Conservation (phyloP, 2,113 vertebrate genomes). For the Kryptolebias marmoratus region DNA sequence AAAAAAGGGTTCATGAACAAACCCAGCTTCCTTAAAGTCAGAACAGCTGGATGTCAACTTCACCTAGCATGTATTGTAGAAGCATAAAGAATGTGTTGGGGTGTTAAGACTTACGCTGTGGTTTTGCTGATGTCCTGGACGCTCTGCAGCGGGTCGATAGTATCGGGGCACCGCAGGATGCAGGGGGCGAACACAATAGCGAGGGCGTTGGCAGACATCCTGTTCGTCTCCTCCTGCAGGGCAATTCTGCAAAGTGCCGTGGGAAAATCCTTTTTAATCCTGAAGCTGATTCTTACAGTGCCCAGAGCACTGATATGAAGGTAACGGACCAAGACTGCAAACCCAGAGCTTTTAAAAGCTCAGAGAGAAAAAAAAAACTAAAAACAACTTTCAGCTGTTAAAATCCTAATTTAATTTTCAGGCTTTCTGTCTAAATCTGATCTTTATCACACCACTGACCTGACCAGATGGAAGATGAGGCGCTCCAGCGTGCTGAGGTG, state of each 20-base stretch:
- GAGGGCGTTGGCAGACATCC: conserved; percentile 97
- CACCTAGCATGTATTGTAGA: not conserved
- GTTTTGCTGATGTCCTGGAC: conserved; percentile 98
- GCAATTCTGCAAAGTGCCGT: conserved; percentile 85
- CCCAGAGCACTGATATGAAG: no score
- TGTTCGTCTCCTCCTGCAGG: conserved; percentile 95
- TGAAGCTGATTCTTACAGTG: not conserved
- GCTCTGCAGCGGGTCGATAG: conserved; percentile 92
- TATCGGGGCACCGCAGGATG: conserved; percentile 94
- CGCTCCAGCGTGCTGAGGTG: conserved; percentile 95
- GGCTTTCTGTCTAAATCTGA: not conserved
- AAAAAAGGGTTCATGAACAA: not conserved
- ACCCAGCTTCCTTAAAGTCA: not conserved
- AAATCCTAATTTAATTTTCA: not conserved
- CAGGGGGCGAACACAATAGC: conserved; percentile 99
- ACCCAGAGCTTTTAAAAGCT: no score
- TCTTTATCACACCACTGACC: conserved; percentile 75
- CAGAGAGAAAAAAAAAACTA: no score
- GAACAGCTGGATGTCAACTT: not conserved
- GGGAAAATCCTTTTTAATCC: conserved; percentile 1
- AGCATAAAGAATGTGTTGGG: not conserved
- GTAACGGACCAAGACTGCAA: no score
- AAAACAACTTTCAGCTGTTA: no score
- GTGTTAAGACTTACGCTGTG: conserved; percentile 86
- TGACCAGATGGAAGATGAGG: conserved; percentile 96